Base-by-base conservation (phyloP, 2,797 vertebrate species). In the Notamacropus eugenii region DNA sequence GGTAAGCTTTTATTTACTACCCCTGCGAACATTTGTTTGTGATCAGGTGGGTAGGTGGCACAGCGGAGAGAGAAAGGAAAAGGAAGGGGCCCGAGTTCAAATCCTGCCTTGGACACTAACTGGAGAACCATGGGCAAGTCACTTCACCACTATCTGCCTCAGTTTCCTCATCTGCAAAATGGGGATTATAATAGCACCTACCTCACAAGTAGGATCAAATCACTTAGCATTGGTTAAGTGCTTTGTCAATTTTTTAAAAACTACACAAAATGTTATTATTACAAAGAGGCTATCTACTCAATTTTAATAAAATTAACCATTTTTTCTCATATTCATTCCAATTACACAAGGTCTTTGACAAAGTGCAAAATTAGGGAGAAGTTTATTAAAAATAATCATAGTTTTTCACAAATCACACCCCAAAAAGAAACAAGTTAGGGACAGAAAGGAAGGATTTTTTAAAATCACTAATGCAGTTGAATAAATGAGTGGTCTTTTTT, bases 381-480 rank as follows among this genome's bases (percentile, higher is more conserved):
- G 19, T 24, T 62, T 29, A 91, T 46, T 93, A 40, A 6, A 96
- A 95, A 74, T 8, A 93, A 50, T 11, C 12, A 90, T 3, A 92
- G 1, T 93, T 97, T 92, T 94, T 96, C 12, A 96, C 82, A 50
- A 92, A 56, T 93, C 92, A 92, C 52, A 95, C 54, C n/a, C 5
- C n/a, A 40, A 40, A 40, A 74, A 40, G n/a, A 96, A 54, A 54
- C 55, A 67, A 94, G 27, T 40, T 46, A 4, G 55, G 11, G 1
- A 58, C 5, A 46, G 40, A 46, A 22, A 82, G 58, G 62, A 93
- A 11, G 92, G 4, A 28, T 14, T 92, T n/a, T 74, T 92, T 97
- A 92, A 58, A 57, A 95, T n/a, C 90, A 93, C 94, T 24, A 82
- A 10, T 24, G 3, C 27, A 19, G 82, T 50, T 24, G 97, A n/a